These are phyloP conservation scores for Lutjanus argentimaculatus DNA, from an alignment of 2,797 vertebrate genomes.

Conservation along the genomic window DNA sequence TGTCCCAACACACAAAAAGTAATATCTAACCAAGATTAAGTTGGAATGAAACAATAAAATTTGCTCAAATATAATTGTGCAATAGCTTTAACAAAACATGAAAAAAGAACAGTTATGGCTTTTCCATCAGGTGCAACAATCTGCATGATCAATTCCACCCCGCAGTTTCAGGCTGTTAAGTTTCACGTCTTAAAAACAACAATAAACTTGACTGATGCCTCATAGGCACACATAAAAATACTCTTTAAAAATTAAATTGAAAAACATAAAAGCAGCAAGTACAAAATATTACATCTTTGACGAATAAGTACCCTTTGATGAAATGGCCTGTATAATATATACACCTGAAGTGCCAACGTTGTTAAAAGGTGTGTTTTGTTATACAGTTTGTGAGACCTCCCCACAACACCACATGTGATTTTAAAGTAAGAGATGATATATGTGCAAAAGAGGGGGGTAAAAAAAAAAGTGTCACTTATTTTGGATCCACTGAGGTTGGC, in stretches of 20 bases:
- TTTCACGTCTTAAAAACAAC: constrained; percentile 23
- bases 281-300: constrained; percentile 32
- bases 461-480: constrained; percentile 24
- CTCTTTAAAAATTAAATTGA: constrained; percentile 27
- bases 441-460: constrained; percentile 36
- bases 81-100: constrained; percentile 31
- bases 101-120: neutral
- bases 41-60: constrained; percentile 5
- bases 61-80: constrained; percentile 36
- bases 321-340: constrained; percentile 8
- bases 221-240: constrained; percentile 44
- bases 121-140: constrained; percentile 22
- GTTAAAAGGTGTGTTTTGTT: constrained; percentile 31
- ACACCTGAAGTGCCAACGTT: constrained; percentile 58
- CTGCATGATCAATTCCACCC: neutral
- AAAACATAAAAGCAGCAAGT: constrained; percentile 52
- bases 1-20: constrained; percentile 1
- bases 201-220: constrained; percentile 8
- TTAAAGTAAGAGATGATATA: constrained; percentile 16
- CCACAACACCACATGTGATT: constrained; percentile 48
- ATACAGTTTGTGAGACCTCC: constrained; percentile 23
- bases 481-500: constrained; percentile 22
- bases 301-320: constrained; percentile 27
- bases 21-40: neutral
- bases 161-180: neutral